Evolutionary conservation across 2,888 invertebrate genomes (phyloP).

Genomic region (Calameuta pallipes): DNA sequence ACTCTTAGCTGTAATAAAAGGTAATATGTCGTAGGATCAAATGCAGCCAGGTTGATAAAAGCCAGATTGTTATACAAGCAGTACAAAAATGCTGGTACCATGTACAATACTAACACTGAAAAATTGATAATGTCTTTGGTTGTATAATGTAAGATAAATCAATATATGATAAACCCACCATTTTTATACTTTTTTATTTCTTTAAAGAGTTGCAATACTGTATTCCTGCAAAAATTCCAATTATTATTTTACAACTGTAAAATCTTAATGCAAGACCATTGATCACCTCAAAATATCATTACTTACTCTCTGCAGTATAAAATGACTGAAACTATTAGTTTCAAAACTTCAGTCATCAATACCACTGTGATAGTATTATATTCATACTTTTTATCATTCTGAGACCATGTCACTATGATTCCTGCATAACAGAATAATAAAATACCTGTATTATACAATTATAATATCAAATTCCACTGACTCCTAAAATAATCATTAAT

Average conservation of each 20-base stretch:
- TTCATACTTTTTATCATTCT: conserved; percentile 82
- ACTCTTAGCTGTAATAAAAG: conserved; percentile 90
- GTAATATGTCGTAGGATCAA: conserved; percentile 96
- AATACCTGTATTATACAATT: conserved; percentile 2
- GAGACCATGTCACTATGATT: conserved; percentile 91
- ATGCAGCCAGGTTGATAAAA: conserved; percentile 88
- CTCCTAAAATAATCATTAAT: neutral
- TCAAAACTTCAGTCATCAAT: conserved; percentile 86
- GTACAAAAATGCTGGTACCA: conserved; percentile 91
- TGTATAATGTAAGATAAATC: conserved; percentile 28
- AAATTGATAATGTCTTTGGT: conserved; percentile 23
- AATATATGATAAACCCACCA: conserved; percentile 41
- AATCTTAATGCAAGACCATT: neutral
- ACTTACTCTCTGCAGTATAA: conserved; percentile 80
- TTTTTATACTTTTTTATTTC: conserved; percentile 52
- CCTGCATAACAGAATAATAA: conserved; percentile 71
- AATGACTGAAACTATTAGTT: conserved; percentile 78
- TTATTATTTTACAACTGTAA: neutral
- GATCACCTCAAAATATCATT: neutral
- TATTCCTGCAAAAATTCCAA: conserved; percentile 43
- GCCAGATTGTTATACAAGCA: conserved; percentile 95
- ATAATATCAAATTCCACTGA: neutral
- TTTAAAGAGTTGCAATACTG: conserved; percentile 39
- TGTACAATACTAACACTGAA: conserved; percentile 84
- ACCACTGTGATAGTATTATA: conserved; percentile 92